Evolutionary conservation across 2,888 invertebrate species (phyloP), one percentile per base, ranked within the genome.

Genomic region (Serripes groenlandicus): DNA sequence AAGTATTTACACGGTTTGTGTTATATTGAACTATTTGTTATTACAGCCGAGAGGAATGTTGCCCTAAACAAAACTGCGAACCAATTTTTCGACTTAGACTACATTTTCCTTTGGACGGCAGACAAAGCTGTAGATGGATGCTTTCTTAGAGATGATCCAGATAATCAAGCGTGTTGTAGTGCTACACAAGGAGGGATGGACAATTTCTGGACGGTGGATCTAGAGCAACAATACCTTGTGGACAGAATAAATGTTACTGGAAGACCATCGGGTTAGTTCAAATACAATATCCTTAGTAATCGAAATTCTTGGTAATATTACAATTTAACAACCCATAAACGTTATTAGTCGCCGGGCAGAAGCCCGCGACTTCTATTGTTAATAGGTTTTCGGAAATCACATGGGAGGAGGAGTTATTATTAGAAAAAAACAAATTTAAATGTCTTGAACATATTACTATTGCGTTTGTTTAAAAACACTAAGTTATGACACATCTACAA

Each of bases 161-260:
- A 62, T n/a, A 62, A 62, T 30, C 62, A 62, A 34, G 34, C 32
- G 32, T 76, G 76, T 60, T 76, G 76, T 35, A 76, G 81, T 34
- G 66, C 69, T 35, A 81, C 72, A n/a, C 52, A 79, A 21, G 58
- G 70, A 52, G 70, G 52, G 0, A 42, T 32, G 11, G 73, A 74
- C 28, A 77, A 81, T 54, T 81, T 77, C 52, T 81, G 81, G 81
- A 73, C 74, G 21, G 70, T 81, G 11, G 76, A 76, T 62, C 34
- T 62, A 62, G 34, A 62, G 23, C 18, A 62, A 62, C 62, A 62
- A 21, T 62, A 62, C 34, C 62, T 62, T 7, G 35, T 62, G 35
- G 32, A 32, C 21, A 62, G 62, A 7, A 62, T 62, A 21, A 35
- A n/a, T 54, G 76, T 54, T 34, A 66, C 30, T 4, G 60, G 42